Evolutionary conservation across 2,113 vertebrate genomes (phyloP), one percentile per base, ranked within the genome.

Genomic region (Malaclemys terrapin): DNA sequence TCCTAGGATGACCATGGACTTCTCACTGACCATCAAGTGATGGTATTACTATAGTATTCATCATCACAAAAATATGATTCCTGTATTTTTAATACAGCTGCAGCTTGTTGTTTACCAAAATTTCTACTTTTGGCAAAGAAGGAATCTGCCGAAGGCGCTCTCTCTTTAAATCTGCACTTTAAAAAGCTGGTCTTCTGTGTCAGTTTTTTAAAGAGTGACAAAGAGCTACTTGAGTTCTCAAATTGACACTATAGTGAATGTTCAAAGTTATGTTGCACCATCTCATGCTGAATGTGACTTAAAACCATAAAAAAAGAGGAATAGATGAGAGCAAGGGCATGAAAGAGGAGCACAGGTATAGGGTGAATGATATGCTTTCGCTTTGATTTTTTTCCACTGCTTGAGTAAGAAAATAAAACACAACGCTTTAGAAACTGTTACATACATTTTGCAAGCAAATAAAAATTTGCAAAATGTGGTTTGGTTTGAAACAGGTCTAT

Each of bases 81-180:
- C 65, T 65, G 8, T 80, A 75, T 19, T 94, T 29, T 86, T 22
- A 84, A n/a, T 5, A 4, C 22, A 90, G 35, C 81, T 54, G 75
- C 20, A 25, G 24, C 8, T 3, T 75, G 56, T 62, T 8, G 29
- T 84, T 90, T 52, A 83, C 82, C n/a, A 88, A 9, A 0, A 0
- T 54, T 78, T 50, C 47, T 85, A 4, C 76, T 94, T 65, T 80
- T 95, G 31, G 12, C 52, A 97, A 82, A 82, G 27, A 88, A 38
- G 1, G 86, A 92, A 76, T 42, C 22, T 5, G 3, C 1, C 42
- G 47, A 35, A 27, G 0, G 2, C 3, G 6, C 59, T 35, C 35
- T 65, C n/a, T 0, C 45, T 35, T 80, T 88, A 59, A 82, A 62
- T 79, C 29, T 56, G n/a, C 25, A n/a, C 20, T 78, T 31, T 47